Evolutionary conservation across 2,113 vertebrate species (phyloP).

Genomic region (Dendrocopos noguchii): DNA sequence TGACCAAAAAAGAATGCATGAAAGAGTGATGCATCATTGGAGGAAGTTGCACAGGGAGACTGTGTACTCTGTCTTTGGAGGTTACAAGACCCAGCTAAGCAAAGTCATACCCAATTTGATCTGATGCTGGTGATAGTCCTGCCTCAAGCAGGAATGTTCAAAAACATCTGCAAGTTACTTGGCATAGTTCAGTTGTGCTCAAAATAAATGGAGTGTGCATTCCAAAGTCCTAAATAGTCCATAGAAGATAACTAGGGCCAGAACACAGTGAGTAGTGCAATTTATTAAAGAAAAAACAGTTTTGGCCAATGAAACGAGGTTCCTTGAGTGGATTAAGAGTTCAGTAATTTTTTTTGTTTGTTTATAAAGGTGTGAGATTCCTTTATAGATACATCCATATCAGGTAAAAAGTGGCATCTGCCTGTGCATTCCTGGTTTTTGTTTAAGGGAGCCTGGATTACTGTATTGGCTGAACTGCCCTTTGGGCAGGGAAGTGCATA

Average conservation of each 20-base stretch:
- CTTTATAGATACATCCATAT: not conserved
- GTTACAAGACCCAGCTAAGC: not conserved
- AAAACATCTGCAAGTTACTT: not conserved
- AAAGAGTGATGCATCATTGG: not conserved
- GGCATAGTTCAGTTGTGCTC: not conserved
- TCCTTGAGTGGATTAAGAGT: not conserved
- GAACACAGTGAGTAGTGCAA: not conserved
- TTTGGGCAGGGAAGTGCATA: not conserved
- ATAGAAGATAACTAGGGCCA: not conserved
- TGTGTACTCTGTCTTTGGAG: not conserved
- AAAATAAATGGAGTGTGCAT: not conserved
- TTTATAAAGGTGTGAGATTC: not conserved
- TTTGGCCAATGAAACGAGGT: not conserved
- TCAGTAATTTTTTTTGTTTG: not conserved
- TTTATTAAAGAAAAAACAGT: not conserved
- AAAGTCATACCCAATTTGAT: not conserved
- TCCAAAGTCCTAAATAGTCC: not conserved
- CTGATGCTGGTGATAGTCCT: not conserved
- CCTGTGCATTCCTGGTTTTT: not conserved
- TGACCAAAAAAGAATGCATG: not conserved
- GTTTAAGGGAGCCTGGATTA: not conserved
- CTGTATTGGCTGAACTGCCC: not conserved
- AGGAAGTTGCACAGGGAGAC: not conserved
- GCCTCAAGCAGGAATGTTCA: not conserved
- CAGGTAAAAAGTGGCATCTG: not conserved